These are phyloP conservation scores for Eidolon dupreanum DNA, from an alignment of 2,797 vertebrate species.

Conservation along the genomic window DNA sequence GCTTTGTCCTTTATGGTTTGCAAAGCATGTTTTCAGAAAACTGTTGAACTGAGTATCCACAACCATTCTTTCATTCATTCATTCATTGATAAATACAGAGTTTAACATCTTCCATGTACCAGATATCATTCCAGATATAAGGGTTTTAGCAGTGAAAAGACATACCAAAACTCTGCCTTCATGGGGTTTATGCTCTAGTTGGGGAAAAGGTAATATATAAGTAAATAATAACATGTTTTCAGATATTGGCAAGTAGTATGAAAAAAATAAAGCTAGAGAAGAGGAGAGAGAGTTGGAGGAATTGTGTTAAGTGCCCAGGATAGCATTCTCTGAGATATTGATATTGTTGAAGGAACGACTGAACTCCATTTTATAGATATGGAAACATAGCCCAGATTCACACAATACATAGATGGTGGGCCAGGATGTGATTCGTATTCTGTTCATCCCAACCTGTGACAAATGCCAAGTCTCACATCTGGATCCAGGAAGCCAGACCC, in stretches of 20 bases:
- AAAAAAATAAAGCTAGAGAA: not conserved
- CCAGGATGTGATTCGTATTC: not conserved
- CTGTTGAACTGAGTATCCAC: not conserved
- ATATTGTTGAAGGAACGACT: not conserved
- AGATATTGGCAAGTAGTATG: not conserved
- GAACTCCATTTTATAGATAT: not conserved
- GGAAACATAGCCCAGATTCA: not conserved
- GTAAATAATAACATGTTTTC: not conserved
- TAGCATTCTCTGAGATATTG: not conserved
- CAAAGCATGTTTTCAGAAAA: not conserved
- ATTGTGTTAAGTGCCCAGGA: not conserved
- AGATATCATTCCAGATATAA: not conserved
- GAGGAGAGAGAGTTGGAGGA: not conserved
- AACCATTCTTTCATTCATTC: not conserved
- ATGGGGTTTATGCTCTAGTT: not conserved
- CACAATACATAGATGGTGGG: no score
- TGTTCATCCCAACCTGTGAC: not conserved
- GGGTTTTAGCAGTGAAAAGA: not conserved
- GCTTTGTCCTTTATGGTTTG: not conserved
- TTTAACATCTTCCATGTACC: not conserved
- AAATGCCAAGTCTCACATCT: not conserved
- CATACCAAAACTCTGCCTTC: not conserved
- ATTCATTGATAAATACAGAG: not conserved
- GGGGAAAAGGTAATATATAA: not conserved
- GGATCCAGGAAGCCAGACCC: not conserved